These are phyloP conservation scores for Aeoliscus strigatus DNA, from an alignment of 2,797 vertebrate species.

Conservation along the genomic window DNA sequence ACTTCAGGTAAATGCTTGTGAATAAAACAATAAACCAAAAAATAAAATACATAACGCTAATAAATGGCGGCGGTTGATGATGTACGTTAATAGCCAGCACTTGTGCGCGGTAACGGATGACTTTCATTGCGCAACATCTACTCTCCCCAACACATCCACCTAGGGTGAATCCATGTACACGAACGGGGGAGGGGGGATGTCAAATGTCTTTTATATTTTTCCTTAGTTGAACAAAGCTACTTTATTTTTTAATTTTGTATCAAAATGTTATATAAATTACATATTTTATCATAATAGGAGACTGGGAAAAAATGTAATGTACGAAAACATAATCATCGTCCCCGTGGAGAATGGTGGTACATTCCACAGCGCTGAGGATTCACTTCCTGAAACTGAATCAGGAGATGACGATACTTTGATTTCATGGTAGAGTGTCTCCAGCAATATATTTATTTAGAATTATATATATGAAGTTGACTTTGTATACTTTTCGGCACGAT, in stretches of 20 bases:
- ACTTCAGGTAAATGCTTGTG: background rate
- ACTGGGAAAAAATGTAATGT: fast-evolving
- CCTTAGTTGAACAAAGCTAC: fast-evolving
- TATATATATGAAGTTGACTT: background rate
- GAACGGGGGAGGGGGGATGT: background rate
- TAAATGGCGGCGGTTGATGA: too few relatives aligned
- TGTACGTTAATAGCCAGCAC: too few relatives aligned
- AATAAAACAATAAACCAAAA: background rate
- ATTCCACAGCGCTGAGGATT: slow-evolving; percentile 26
- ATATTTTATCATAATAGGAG: fast-evolving
- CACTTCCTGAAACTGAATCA: slow-evolving; percentile 66
- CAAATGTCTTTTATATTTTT: background rate
- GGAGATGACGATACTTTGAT: slow-evolving; percentile 52
- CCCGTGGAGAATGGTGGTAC: slow-evolving; percentile 46
- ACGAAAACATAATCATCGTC: background rate
- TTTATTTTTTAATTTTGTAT: fast-evolving
- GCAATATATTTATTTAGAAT: slow-evolving; percentile 15
- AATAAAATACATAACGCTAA: too few relatives aligned
- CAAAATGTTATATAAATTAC: too few relatives aligned
- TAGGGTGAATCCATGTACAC: slow-evolving; percentile 38
- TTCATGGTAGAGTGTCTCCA: slow-evolving; percentile 32
- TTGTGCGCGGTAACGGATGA: too few relatives aligned
- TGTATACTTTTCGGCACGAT: background rate
- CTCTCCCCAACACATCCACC: slow-evolving; percentile 14
- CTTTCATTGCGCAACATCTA: slow-evolving; percentile 51